Conservation (phyloP, 2,797 vertebrate genomes). For the Taenioides sp. region DNA sequence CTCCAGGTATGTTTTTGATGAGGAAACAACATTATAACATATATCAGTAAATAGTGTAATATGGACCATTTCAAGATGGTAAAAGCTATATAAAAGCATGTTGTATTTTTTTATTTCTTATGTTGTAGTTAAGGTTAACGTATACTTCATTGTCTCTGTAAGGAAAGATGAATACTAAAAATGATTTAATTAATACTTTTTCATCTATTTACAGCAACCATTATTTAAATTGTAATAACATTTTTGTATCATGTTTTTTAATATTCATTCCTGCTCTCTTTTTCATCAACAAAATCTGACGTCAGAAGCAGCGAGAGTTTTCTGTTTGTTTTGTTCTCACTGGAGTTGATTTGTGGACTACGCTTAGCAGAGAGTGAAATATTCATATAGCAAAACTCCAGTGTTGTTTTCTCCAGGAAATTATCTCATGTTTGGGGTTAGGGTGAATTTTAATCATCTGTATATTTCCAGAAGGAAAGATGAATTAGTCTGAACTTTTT, state of each 20-base stretch:
- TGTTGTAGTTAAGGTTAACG: too few relatives aligned
- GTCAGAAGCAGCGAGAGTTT: slow-evolving; percentile 5
- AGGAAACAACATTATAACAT: too few relatives aligned
- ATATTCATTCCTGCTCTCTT: slow-evolving; percentile 18
- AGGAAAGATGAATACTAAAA: background rate
- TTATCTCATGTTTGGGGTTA: slow-evolving; percentile 40
- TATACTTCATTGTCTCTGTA: too few relatives aligned
- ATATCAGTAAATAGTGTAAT: too few relatives aligned
- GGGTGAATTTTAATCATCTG: slow-evolving; percentile 42
- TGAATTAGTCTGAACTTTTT: slow-evolving; percentile 38
- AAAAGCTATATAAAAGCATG: too few relatives aligned
- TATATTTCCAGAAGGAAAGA: slow-evolving; percentile 42
- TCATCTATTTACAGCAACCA: background rate
- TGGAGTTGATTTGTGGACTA: slow-evolving; percentile 22
- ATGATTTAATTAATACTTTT: background rate
- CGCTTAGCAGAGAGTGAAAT: slow-evolving; percentile 21
- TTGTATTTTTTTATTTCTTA: too few relatives aligned
- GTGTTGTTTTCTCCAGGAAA: slow-evolving; percentile 32
- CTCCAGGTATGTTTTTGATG: too few relatives aligned
- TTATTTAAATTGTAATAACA: background rate
- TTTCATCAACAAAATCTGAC: slow-evolving; percentile 19
- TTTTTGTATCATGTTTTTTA: slow-evolving; percentile 11
- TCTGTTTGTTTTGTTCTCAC: slow-evolving; percentile 15
- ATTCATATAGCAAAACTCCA: slow-evolving; percentile 14
- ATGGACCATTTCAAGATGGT: too few relatives aligned